Evolutionary conservation across 2,797 vertebrate species (phyloP).

Genomic region (Florisuga fusca): DNA sequence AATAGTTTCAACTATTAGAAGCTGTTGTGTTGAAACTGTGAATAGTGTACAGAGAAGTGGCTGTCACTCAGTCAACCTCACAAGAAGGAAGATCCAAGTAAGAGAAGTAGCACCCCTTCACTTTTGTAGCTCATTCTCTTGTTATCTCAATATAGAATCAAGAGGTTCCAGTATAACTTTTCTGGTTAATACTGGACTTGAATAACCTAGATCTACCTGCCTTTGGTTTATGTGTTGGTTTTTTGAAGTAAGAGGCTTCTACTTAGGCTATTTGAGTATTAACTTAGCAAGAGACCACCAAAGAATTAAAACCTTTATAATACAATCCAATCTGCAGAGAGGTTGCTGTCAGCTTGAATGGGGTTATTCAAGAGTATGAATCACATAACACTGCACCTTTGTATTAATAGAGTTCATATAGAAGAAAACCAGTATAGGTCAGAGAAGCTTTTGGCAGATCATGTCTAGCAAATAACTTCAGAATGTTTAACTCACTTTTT

Average conservation of each 20-base stretch:
- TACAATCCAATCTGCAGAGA: not conserved
- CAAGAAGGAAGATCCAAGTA: not conserved
- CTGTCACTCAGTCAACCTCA: not conserved
- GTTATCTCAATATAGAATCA: not conserved
- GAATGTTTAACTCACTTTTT: not conserved
- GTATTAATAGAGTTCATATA: not conserved
- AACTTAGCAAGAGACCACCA: not conserved
- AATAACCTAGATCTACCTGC: not conserved
- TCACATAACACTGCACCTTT: not conserved
- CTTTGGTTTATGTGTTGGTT: not conserved
- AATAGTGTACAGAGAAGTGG: not conserved
- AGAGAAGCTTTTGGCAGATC: not conserved
- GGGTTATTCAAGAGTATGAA: not conserved
- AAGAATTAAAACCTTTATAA: not conserved
- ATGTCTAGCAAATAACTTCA: not conserved
- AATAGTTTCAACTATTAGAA: not conserved
- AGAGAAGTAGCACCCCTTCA: not conserved
- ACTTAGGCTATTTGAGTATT: not conserved
- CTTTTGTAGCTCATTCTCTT: not conserved
- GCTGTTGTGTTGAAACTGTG: slow-evolving; percentile 11
- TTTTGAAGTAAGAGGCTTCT: not conserved
- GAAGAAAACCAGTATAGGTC: not conserved
- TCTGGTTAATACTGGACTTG: not conserved
- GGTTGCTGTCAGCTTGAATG: not conserved
- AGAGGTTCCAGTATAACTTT: not conserved